Evolutionary conservation across 2,113 vertebrate species (phyloP), one percentile per base, ranked within the genome.

Genomic region (Atherinomorus stipes): DNA sequence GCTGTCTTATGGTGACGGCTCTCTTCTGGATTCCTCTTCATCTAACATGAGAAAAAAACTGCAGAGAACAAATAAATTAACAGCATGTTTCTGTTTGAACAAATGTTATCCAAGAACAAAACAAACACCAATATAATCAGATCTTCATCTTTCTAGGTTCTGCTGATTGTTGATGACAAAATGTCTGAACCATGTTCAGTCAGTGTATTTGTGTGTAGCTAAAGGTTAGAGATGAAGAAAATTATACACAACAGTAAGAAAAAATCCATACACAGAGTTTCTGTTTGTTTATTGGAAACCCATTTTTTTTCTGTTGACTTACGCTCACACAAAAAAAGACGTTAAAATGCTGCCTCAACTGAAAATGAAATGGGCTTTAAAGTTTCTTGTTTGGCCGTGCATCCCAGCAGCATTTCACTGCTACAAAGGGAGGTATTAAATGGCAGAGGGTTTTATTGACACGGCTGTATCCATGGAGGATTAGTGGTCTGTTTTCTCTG

Each of bases 381-480:
- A 78, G 65, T 66, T 76, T 75, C 74, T 74, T 49, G 49, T 68
- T 76, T 73, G 71, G 73, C 67, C 42, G 28, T 22, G 51, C 38
- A 77, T 79, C 84, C 62, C 68, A 71, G 81, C 86, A 84, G 61
- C 71, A 85, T 73, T 83, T 89, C 75, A 84, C 61, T 73, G 71
- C 84, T 81, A 75, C 76, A 88, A 90, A 76, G 83, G 74, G 51
- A 76, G 82, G 72, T 63, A 88, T 84, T 81, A 78, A 86, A 86
- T 65, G 66, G 75, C 68, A 80, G 74, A 63, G 56, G 44, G 73
- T 85, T 93, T 91, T 90, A 91, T 85, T 91, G 89, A 89, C 74
- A 80, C 12, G 76, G 58, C 86, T 74, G 70, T 74, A 88, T 91
- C 83, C 86, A 81, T 77, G 74, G 75, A 88, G 78, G 84, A 85